Evolutionary conservation across 2,797 vertebrate species (phyloP).

Genomic region (Nothura maculosa): DNA sequence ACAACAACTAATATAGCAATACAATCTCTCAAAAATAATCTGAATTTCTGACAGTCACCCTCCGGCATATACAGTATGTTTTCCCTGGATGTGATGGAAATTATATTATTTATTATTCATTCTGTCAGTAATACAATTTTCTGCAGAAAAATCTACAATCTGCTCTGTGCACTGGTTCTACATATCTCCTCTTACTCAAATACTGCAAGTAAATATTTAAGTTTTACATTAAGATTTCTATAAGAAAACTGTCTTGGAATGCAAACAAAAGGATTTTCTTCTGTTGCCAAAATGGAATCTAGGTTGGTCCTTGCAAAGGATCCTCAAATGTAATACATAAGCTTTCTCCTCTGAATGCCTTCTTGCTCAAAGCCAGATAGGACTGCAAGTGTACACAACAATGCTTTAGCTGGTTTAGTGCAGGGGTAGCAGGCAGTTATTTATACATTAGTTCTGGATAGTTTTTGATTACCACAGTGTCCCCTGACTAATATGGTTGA

Average conservation of each 20-base stretch:
- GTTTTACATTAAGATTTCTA: conserved; percentile 45
- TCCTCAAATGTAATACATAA: background rate
- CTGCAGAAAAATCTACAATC: conserved; percentile 53
- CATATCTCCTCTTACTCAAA: conserved; percentile 38
- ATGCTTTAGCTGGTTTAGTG: conserved; percentile 53
- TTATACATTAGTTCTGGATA: conserved; percentile 85
- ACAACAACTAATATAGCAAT: background rate
- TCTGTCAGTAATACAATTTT: conserved; percentile 48
- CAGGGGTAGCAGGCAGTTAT: conserved; percentile 77
- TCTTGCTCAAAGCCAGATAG: conserved; percentile 8
- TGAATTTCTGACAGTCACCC: background rate
- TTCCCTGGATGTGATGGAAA: conserved; percentile 26
- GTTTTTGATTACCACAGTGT: conserved; percentile 82
- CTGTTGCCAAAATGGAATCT: background rate
- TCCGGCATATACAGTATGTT: background rate
- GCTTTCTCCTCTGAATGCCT: background rate
- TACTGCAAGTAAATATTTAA: conserved; percentile 44
- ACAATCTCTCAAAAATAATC: background rate
- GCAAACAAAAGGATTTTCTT: conserved; percentile 65
- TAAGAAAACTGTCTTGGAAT: conserved; percentile 17
- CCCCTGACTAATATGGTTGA: conserved; percentile 81
- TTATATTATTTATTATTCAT: conserved; percentile 59
- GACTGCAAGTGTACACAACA: conserved; percentile 41
- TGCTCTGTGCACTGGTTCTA: background rate
- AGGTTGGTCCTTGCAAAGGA: background rate